Base-by-base conservation (phyloP, 2,797 vertebrate species). In the Limosa lapponica region DNA sequence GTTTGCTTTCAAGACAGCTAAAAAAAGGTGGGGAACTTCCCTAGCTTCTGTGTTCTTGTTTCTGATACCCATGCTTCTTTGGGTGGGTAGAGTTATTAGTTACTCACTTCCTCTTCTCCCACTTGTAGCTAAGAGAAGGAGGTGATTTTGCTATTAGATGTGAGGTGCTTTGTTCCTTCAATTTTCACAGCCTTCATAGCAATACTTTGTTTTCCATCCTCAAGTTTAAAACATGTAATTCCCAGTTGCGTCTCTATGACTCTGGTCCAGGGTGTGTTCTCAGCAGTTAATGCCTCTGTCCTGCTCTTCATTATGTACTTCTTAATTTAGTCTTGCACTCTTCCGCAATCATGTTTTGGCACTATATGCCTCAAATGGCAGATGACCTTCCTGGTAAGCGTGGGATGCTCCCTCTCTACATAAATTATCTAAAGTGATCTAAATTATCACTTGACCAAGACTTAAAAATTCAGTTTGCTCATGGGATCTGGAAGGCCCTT, bases 51-150 rank as follows among this genome's bases (percentile, higher is more conserved):
- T 32, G 36, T 85, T 89, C 48, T 77, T 87, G 8, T 80, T 93
- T 75, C 62, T 79, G 83, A 82, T 54, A 74, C 70, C 58, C 67
- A 36, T 62, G 44, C 20, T 87, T 92, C 71, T 74, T 77, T 41
- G 74, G 23, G 52, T 80, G 55, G 86, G 19, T 18, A 72, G 39
- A 55, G 14, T 58, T 59, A 57, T 8, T 87, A 69, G 43, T 93
- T 75, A 90, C 59, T 89, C 69, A 84, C 52, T 96, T 93, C 89
- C 87, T 92, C 55, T 67, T 85, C 78, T 87, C 51, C 71, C 72
- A 52, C 43, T 77, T 73, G 41, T 14, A 91, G 64, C 82, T 85
- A 67, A 80, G 71, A 93, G 85, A 64, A 79, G 43, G 25, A 89
- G 82, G 25, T 70, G 25, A 30, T 48, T 89, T 84, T 87, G 16